A percentile compares a stretch with the other conserved stretches of the same genome.
Conservation (phyloP, 30 jellyfish, hydroid and myxozoan genomes). For the Aurelia coerulea region DNA sequence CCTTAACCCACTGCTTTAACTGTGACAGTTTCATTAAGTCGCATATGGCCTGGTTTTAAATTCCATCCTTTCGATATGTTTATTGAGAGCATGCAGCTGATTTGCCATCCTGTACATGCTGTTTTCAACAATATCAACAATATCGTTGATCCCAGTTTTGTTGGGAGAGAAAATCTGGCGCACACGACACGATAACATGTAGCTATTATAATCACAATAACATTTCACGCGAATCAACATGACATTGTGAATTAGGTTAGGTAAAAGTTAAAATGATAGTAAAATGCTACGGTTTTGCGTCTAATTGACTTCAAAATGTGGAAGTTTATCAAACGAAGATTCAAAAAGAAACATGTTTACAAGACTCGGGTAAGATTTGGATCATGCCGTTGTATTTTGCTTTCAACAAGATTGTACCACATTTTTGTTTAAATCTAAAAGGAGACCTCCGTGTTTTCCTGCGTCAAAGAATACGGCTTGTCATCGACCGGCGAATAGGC, state of each 20-base stretch:
- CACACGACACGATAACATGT: slow-evolving; percentile 16
- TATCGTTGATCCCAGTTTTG: slow-evolving; percentile 1
- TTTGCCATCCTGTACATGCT: slow-evolving; percentile 2
- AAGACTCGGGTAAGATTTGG: slow-evolving; percentile 29
- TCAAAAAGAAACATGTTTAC: slow-evolving; percentile 36
- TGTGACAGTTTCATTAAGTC: too few relatives aligned
- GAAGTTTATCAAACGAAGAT: slow-evolving; percentile 10
- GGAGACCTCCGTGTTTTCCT: too few relatives aligned
- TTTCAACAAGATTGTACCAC: background rate
- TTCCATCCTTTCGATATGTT: too few relatives aligned
- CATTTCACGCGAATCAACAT: too few relatives aligned
- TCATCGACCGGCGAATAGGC: too few relatives aligned
- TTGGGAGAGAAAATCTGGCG: background rate
- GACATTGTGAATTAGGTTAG: too few relatives aligned
- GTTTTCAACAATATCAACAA: slow-evolving; percentile 2
- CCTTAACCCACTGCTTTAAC: too few relatives aligned
- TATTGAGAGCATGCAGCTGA: background rate
- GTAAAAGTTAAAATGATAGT: too few relatives aligned
- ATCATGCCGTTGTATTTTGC: too few relatives aligned
- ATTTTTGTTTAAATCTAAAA: background rate
- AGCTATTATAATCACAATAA: background rate
- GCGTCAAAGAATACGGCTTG: too few relatives aligned
- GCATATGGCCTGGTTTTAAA: too few relatives aligned
- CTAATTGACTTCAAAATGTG: slow-evolving; percentile 9
- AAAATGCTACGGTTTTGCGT: too few relatives aligned